Evolutionary conservation across 1,140 invertebrate genomes (phyloP).

Genomic region (Prorops nasuta): DNA sequence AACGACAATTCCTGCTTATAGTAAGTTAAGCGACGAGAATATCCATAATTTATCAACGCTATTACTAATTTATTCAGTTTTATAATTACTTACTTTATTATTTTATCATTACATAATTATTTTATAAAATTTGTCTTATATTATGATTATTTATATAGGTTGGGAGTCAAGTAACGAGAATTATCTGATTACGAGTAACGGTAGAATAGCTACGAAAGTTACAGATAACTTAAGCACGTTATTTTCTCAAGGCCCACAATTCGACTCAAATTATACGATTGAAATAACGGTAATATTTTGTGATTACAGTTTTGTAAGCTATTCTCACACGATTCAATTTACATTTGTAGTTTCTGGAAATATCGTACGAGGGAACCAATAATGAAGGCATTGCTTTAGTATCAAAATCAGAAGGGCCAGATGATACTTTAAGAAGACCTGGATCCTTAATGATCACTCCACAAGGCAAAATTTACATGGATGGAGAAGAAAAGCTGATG

Average conservation of each 20-base stretch:
- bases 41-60: not conserved
- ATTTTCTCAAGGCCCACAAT: constrained; percentile 24
- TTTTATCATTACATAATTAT: not conserved
- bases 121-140: not conserved
- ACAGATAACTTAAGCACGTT: constrained; percentile 21
- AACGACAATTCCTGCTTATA: constrained; percentile 23
- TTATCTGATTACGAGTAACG: constrained; percentile 24
- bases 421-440: constrained; percentile 20
- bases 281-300: constrained; percentile 28
- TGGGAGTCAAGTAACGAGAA: constrained; percentile 22
- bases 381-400: constrained; percentile 31
- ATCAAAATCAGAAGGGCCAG: constrained; percentile 8
- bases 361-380: constrained; percentile 12
- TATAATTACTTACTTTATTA: no score
- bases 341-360: constrained; percentile 26
- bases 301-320: not conserved
- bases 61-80: no score
- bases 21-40: constrained; percentile 7
- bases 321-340: not conserved
- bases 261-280: constrained; percentile 30
- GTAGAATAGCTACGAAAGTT: constrained; percentile 22
- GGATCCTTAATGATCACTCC: constrained; percentile 26
- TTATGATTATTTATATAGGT: constrained; percentile 14
- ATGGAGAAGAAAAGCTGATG: constrained; percentile 34
- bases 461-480: constrained; percentile 33